phyloP scores from a whole-genome alignment of 2,797 vertebrate species.

The Mormyrops boulengeri region DNA sequence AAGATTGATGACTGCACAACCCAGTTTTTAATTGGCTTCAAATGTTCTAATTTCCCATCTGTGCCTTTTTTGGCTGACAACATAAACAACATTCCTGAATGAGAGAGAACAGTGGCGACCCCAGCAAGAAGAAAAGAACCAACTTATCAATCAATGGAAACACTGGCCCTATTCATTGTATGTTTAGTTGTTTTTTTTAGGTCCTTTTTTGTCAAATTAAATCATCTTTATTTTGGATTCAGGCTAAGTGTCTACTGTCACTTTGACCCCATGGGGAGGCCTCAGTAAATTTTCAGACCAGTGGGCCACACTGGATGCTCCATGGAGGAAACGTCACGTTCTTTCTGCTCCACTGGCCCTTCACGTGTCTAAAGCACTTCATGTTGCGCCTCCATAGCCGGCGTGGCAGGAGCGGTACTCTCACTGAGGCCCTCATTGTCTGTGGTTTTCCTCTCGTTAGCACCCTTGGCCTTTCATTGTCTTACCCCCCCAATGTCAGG shows the following conservation, averaged over 20 bases:
- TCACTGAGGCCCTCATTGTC: conserved; percentile 56
- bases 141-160: conserved; percentile 38
- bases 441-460: conserved; percentile 64
- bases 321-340: conserved; percentile 62
- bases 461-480: conserved; percentile 73
- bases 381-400: conserved; percentile 51
- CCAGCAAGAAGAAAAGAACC: conserved; percentile 34
- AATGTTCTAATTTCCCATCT: conserved; percentile 51
- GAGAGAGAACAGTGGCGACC: conserved; percentile 33
- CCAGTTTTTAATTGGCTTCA: conserved; percentile 44
- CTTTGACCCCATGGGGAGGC: conserved; percentile 56
- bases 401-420: conserved; percentile 43
- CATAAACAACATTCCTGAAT: conserved; percentile 47
- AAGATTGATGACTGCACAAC: conserved; percentile 44
- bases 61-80: conserved; percentile 44
- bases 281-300: conserved; percentile 50
- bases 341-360: conserved; percentile 61
- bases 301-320: conserved; percentile 50
- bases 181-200: conserved; percentile 13
- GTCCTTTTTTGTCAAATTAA: conserved; percentile 39
- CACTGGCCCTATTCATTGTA: conserved; percentile 25
- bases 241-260: conserved; percentile 38
- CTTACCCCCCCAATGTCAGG: conserved; percentile 63
- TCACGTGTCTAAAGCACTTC: conserved; percentile 63
- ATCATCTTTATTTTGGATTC: conserved; percentile 44